A percentile compares a stretch with the other conserved stretches of the same genome.
Conservation (phyloP, 2,113 vertebrate genomes). For the Rhodinocichla rosea region DNA sequence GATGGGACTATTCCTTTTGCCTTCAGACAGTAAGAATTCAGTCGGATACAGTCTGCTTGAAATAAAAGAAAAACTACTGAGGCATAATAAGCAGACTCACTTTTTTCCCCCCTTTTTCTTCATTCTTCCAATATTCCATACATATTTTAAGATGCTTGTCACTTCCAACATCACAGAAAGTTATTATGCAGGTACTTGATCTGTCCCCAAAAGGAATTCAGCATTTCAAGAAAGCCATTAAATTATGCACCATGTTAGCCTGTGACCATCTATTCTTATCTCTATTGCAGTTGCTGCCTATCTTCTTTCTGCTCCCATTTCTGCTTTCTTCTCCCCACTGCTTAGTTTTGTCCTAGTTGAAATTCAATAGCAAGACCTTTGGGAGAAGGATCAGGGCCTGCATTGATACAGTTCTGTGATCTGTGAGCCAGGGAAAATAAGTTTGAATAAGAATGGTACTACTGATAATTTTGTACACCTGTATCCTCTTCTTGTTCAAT, state of each 20-base stretch:
- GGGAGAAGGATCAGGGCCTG: background rate
- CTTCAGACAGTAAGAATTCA: slow-evolving; percentile 37
- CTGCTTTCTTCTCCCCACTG: background rate
- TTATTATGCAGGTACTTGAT: slow-evolving; percentile 34
- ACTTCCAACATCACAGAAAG: slow-evolving; percentile 1
- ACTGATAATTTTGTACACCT: background rate
- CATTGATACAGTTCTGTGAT: background rate
- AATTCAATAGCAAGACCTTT: background rate
- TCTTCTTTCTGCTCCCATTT: background rate
- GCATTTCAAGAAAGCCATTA: slow-evolving; percentile 22
- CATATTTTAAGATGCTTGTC: slow-evolving; percentile 56
- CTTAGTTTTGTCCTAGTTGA: slow-evolving; percentile 12
- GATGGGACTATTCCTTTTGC: background rate
- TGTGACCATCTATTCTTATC: slow-evolving; percentile 44
- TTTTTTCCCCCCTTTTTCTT: background rate
- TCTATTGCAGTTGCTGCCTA: background rate
- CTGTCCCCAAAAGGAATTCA: slow-evolving; percentile 14
- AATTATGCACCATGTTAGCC: slow-evolving; percentile 45
- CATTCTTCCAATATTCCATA: slow-evolving; percentile 23
- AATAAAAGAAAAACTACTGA: slow-evolving; percentile 11
- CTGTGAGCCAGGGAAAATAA: background rate
- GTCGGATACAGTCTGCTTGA: slow-evolving; percentile 12
- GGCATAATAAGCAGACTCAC: background rate
- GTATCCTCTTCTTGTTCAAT: background rate
- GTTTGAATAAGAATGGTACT: background rate